Evolutionary conservation across 1,140 invertebrate species (phyloP).

Genomic region (Ruditapes philippinarum): DNA sequence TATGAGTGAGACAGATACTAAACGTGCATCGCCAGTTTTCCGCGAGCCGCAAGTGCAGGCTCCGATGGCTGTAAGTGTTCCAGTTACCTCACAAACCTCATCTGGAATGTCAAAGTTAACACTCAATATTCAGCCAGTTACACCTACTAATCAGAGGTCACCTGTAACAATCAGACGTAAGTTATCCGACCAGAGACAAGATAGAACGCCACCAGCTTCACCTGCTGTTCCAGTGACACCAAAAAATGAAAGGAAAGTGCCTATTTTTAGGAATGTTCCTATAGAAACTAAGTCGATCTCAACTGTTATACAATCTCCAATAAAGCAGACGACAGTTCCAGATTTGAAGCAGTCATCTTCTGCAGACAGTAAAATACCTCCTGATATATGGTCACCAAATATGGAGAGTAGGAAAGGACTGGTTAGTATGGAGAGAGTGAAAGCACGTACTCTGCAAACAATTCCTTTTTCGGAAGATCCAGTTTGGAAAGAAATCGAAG

Average conservation of each 20-base stretch:
- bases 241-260: constrained; percentile 66
- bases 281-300: constrained; percentile 37
- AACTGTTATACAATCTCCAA: not conserved
- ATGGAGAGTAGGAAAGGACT: constrained; percentile 81
- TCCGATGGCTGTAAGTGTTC: not conserved
- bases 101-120: constrained; percentile 48
- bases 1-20: constrained; percentile 70
- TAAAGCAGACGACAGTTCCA: not conserved
- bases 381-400: constrained; percentile 83
- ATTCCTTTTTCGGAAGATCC: constrained; percentile 84
- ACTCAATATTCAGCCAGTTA: constrained; percentile 56
- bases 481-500: constrained; percentile 84
- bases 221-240: constrained; percentile 49
- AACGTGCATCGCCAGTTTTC: constrained; percentile 64
- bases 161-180: constrained; percentile 52
- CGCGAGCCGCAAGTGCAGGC: not conserved
- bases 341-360: not conserved
- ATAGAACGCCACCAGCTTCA: constrained; percentile 29
- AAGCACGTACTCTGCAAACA: constrained; percentile 83
- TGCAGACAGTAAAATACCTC: constrained; percentile 15
- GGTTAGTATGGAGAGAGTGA: constrained; percentile 83
- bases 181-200: constrained; percentile 22
- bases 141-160: constrained; percentile 16
- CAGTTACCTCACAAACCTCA: not conserved
- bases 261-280: constrained; percentile 48